phyloP scores from a whole-genome alignment of 2,888 invertebrate species.

The Drosophila suboccidentalis region DNA sequence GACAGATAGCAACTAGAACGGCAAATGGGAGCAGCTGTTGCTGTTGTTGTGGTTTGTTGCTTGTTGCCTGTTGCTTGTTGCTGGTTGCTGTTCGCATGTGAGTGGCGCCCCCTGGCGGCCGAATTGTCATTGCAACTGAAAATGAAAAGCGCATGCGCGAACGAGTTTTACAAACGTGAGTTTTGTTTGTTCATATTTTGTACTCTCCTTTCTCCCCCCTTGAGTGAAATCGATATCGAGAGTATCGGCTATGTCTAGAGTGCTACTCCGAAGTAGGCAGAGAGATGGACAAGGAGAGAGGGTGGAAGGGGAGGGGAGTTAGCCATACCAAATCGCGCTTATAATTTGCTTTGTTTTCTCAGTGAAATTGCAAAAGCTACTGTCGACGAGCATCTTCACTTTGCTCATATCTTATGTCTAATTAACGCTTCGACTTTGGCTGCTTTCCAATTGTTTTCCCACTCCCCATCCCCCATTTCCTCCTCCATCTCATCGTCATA shows the following conservation, averaged over 20 bases:
- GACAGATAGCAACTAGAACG: constrained; percentile 55
- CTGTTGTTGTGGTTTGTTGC: constrained; percentile 2
- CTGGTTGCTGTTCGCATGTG: constrained; percentile 2
- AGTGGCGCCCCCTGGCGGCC: constrained; percentile 57
- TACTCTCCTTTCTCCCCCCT: neutral
- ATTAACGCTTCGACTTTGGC: constrained; percentile 64
- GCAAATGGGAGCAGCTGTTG: constrained; percentile 63
- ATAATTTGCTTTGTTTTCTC: constrained; percentile 66
- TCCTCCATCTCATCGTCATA: neutral
- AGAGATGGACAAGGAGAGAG: no score
- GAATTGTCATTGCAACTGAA: constrained; percentile 72
- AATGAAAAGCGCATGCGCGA: constrained; percentile 73
- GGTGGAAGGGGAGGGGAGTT: neutral
- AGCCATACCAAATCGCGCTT: constrained; percentile 39
- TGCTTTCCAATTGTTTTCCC: constrained; percentile 71
- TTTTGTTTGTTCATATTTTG: constrained; percentile 46
- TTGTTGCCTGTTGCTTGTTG: neutral
- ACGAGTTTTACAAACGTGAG: constrained; percentile 64
- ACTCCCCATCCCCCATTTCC: neutral
- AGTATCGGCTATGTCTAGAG: constrained; percentile 46
- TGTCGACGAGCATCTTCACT: constrained; percentile 64
- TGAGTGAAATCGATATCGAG: constrained; percentile 75
- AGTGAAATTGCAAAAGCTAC: constrained; percentile 63
- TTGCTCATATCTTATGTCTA: constrained; percentile 65
- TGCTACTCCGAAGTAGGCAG: neutral